A percentile compares a stretch with the other conserved stretches of the same genome.
These are phyloP conservation scores for Tortricodes alternella DNA, from an alignment of 2,888 invertebrate genomes.

Conservation along the genomic window DNA sequence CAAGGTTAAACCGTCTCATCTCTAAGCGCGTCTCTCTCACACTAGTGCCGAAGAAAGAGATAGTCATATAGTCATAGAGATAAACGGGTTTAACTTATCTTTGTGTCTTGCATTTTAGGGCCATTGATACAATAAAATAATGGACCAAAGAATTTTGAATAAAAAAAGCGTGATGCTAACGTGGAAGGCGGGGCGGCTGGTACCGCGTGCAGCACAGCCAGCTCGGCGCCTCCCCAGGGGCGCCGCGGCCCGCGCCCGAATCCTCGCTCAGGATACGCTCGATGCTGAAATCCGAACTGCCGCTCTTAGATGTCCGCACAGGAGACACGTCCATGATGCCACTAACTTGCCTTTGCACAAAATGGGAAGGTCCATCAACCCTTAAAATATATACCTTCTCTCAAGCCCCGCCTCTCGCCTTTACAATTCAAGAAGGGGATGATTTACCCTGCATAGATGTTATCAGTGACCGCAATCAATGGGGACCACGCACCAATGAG, in stretches of 20 bases:
- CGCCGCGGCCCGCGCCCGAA: slow-evolving; percentile 41
- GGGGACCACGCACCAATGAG: slow-evolving; percentile 60
- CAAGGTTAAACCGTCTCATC: no score
- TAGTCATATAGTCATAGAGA: no score
- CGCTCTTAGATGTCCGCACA: slow-evolving; percentile 58
- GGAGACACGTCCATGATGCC: slow-evolving; percentile 62
- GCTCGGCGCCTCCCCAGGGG: slow-evolving; percentile 54
- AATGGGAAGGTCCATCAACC: slow-evolving; percentile 36
- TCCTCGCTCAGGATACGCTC: slow-evolving; percentile 83
- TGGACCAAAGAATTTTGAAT: neutral
- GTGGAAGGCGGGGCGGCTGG: slow-evolving; percentile 86
- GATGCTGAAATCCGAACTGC: slow-evolving; percentile 82
- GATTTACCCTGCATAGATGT: slow-evolving; percentile 47
- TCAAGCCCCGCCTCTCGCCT: slow-evolving; percentile 51
- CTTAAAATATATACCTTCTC: slow-evolving; percentile 42
- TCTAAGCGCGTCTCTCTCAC: no score
- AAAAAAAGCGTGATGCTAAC: slow-evolving; percentile 67
- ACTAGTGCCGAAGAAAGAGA: no score
- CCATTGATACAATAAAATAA: no score
- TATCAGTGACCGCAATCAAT: slow-evolving; percentile 61
- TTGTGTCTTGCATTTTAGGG: no score
- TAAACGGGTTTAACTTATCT: no score
- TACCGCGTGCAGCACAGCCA: slow-evolving; percentile 90
- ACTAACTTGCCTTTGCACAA: slow-evolving; percentile 34
- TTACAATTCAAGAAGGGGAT: slow-evolving; percentile 25